phyloP scores from a whole-genome alignment of 2,888 invertebrate genomes.

The Seladonia tumulorum region DNA sequence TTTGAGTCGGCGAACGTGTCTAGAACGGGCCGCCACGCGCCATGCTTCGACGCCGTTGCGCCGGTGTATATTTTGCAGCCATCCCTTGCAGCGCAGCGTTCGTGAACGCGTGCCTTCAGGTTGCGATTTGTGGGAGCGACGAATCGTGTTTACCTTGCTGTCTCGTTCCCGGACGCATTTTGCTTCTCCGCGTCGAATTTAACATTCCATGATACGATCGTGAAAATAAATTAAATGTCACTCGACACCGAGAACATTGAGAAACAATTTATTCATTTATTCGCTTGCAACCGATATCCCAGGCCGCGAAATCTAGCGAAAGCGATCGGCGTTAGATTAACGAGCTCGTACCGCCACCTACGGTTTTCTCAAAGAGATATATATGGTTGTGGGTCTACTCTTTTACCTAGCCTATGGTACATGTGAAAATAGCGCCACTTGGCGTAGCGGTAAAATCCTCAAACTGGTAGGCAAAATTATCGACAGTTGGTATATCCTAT shows the following conservation, averaged over 20 bases:
- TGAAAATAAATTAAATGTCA: neutral
- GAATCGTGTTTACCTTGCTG: neutral
- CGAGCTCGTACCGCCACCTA: neutral
- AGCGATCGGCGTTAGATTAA: neutral
- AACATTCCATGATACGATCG: neutral
- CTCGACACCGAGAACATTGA: neutral
- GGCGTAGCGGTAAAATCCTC: neutral
- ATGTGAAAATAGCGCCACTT: neutral
- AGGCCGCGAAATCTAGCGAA: neutral
- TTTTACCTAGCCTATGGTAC: neutral
- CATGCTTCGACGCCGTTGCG: neutral
- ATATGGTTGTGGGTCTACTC: no score
- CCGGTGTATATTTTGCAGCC: neutral
- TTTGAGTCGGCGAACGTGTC: constrained; percentile 52
- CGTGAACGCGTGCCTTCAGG: neutral
- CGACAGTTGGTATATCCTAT: no score
- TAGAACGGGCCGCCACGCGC: constrained; percentile 20
- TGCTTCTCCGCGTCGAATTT: neutral
- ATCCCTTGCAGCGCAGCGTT: neutral
- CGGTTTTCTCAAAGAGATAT: neutral
- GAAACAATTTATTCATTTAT: neutral
- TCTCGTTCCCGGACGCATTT: neutral
- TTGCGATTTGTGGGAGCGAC: neutral
- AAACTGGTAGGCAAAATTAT: neutral
- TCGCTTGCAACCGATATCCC: neutral